Base-by-base conservation (phyloP, 1,140 invertebrate species). In the Meloidogyne hapla region DNA sequence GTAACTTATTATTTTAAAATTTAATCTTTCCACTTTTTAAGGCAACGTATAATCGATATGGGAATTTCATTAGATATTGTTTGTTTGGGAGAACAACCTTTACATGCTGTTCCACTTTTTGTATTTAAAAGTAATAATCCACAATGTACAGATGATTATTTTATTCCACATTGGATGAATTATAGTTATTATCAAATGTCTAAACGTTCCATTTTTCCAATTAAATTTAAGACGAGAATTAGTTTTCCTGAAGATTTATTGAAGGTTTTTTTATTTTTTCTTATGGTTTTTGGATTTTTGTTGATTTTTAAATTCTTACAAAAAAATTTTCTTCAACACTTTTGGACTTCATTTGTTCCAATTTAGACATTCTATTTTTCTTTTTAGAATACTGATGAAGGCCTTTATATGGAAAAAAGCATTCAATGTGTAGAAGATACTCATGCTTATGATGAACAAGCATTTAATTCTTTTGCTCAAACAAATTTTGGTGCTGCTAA, bases 31-130 rank as follows among this genome's bases (percentile, higher is more conserved):
- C 5, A 23, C 5, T 21, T 64, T 65, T 65, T 15, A 18, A 65
- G 40, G 2, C 25, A 70, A 21, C 45, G 45, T 48, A 45, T 48
- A 21, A 45, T 45, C 6, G 21, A 40, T 40, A 40, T 15, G 38
- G 73, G 96, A 65, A 84, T 80, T 76, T 90, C 80, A 85, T 88
- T 69, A 82, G 90, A 91, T 87, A 90, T 99, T 67, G 95, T 99
- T 0, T 99, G 96, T 88, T 93, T 99, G 23, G 96, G 96, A n/a
- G 96, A 99, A 88, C 96, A 99, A 88, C 96, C 96, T 0, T 89
- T 99, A 63, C 96, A 99, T 89, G 96, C 95, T 42, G 96, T 98
- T 1, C 96, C 96, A 0, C 88, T 99, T 66, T 90, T 98, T 48
- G 96, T 95, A 88, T 69, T 90, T 89, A 82, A 90, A 87, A 85